Evolutionary conservation across 2,113 vertebrate species (phyloP).

Genomic region (Phaethon lepturus): DNA sequence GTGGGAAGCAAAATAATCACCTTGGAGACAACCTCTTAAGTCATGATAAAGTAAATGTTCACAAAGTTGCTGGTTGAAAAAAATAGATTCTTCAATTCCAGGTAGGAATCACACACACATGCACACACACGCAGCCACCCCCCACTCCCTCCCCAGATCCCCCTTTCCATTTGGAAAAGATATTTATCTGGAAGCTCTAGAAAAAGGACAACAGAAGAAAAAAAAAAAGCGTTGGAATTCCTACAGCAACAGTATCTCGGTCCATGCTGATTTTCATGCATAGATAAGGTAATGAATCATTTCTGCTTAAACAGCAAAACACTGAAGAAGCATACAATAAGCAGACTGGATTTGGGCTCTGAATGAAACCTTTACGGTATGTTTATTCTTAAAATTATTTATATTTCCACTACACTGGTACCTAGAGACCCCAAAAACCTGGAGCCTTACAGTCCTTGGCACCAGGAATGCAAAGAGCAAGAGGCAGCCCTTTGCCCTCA

Average conservation of each 20-base stretch:
- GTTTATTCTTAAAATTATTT: neutral
- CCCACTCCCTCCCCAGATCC: too few species aligned
- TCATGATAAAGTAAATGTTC: slow-evolving; percentile 55
- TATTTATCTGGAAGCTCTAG: neutral
- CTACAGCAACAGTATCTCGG: neutral
- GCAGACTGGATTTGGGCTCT: neutral
- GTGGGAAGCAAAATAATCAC: slow-evolving; percentile 67
- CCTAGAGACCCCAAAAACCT: neutral
- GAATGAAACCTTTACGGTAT: neutral
- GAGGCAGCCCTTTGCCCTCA: neutral
- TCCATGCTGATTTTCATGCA: neutral
- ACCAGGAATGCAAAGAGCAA: neutral
- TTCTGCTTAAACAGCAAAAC: slow-evolving; percentile 6
- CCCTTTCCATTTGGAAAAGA: neutral
- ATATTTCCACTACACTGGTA: neutral
- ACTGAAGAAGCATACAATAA: neutral
- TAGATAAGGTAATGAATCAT: neutral
- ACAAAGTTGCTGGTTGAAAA: slow-evolving; percentile 13
- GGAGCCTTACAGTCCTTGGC: neutral
- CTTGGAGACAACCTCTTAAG: slow-evolving; percentile 40
- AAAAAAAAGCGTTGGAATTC: neutral
- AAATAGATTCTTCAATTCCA: neutral
- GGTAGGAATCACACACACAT: neutral
- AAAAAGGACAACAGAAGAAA: neutral
- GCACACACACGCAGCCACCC: too few species aligned